Evolutionary conservation across 2,797 vertebrate genomes (phyloP).

Genomic region (Spea hammondii): DNA sequence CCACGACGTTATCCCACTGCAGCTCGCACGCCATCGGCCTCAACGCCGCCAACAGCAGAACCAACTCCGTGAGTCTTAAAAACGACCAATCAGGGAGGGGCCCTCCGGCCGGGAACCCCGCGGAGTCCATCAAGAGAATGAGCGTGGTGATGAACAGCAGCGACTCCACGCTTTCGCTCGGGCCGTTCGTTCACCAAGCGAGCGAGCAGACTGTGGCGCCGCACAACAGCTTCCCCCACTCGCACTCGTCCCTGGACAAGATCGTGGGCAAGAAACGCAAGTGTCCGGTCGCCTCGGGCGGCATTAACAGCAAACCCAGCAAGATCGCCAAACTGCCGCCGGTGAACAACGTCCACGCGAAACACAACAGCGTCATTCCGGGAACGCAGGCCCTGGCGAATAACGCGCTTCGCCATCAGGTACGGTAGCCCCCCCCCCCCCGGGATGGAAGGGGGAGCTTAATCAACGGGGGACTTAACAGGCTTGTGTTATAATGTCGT

Average conservation of each 20-base stretch:
- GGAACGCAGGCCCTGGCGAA: conserved; percentile 86
- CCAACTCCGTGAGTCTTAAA: conserved; percentile 84
- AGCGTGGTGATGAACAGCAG: conserved; percentile 98
- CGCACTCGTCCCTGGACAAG: conserved; percentile 80
- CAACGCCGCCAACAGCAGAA: conserved; percentile 84
- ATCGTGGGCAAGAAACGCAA: conserved; percentile 92
- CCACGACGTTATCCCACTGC: conserved; percentile 78
- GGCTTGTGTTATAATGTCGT: too few relatives aligned
- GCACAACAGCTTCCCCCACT: conserved; percentile 79
- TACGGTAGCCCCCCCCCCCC: conserved; percentile 58
- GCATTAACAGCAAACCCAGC: conserved; percentile 76
- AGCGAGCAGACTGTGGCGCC: conserved; percentile 68
- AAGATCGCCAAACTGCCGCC: conserved; percentile 90
- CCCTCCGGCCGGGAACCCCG: conserved; percentile 82
- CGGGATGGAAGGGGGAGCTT: too few relatives aligned
- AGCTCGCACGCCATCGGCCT: conserved; percentile 81
- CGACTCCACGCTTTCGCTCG: conserved; percentile 93
- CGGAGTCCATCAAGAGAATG: conserved; percentile 97
- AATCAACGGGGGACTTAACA: too few relatives aligned
- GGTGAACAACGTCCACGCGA: conserved; percentile 92
- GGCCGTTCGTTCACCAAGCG: conserved; percentile 89
- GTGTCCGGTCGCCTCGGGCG: conserved; percentile 79
- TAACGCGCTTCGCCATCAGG: conserved; percentile 96
- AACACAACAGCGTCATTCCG: conserved; percentile 85
- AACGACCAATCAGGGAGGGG: conserved; percentile 85